A percentile compares a stretch with the other conserved stretches of the same genome.
phyloP scores from a whole-genome alignment of 1,140 invertebrate genomes.

The Temnothorax curvispinosus region DNA sequence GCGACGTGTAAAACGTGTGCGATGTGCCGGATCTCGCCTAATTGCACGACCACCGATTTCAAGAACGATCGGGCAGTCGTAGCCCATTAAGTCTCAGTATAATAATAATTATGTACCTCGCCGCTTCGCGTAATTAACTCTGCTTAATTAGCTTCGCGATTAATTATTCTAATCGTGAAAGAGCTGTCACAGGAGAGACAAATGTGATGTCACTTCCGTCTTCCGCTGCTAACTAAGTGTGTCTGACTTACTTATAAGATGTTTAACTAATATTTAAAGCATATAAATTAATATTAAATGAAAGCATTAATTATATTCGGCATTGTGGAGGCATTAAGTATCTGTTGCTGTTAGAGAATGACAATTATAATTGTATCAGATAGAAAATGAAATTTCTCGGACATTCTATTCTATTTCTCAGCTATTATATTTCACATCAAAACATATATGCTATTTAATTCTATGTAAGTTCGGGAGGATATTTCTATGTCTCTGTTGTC shows the following conservation, averaged over 20 bases:
- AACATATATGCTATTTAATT: background rate
- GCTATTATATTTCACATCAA: background rate
- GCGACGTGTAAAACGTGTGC: background rate
- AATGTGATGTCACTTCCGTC: background rate
- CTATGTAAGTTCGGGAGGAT: background rate
- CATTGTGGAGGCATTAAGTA: background rate
- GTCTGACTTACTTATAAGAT: background rate
- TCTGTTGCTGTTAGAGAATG: background rate
- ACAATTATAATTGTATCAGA: background rate
- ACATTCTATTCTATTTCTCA: background rate
- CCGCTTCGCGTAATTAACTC: conserved; percentile 10
- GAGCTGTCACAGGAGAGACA: background rate
- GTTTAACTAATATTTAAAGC: background rate
- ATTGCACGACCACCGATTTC: conserved; percentile 39
- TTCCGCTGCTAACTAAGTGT: background rate
- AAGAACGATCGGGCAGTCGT: conserved; percentile 27
- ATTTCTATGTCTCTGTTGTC: background rate
- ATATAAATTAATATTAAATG: background rate
- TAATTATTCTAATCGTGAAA: conserved; percentile 9
- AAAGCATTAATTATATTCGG: background rate
- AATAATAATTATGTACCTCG: conserved; percentile 11
- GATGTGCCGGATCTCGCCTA: background rate
- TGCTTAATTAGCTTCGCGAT: conserved; percentile 10
- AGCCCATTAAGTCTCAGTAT: background rate
- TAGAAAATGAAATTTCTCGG: background rate